Base-by-base conservation (phyloP, 2,888 invertebrate species). In the Aphidius colemani region DNA sequence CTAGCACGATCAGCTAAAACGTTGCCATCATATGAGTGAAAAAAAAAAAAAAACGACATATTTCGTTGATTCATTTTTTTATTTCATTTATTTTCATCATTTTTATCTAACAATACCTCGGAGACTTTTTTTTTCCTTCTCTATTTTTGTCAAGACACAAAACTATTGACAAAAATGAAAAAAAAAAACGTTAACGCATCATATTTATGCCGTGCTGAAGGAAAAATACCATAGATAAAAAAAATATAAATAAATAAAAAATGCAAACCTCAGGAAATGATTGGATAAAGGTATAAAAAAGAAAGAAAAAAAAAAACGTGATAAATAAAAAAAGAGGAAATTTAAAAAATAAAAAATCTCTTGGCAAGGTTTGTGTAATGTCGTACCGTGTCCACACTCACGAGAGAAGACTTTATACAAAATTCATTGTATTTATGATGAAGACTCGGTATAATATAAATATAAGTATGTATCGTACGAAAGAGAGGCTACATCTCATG, bases 351-450 rank as follows among this genome's bases (percentile, higher is more conserved):
- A 18, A 39, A 57, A 57, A 57, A 57, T 57, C 57, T 56, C 10
- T 57, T 46, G 30, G 30, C 45, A 39, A 45, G 45, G 56, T 57
- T 45, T 57, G 45, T 55, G 55, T 30, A 45, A 65, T 61, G 64
- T 59, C 65, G 50, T 61, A 49, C 64, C 61, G 61, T 55, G 50
- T 59, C 56, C 50, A 50, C 65, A 61, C 63, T 61, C 56, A 18
- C 18, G 13, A 45, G 30, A 30, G 56, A 18, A 8, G 44, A 39
- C 65, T 67, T 67, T 65, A 69, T 67, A 69, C 69, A 69, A 64
- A 69, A 69, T 69, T 69, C 69, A 69, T 69, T 69, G 69, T 69
- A 69, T 69, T 65, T 69, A 69, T 67, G 67, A 69, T 67, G 67
- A 69, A 69, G 66, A 30, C 30, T 30, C 5, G 30, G 30, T 30